Conservation (phyloP, 2,113 vertebrate species). For the Tilapia sparmanii region DNA sequence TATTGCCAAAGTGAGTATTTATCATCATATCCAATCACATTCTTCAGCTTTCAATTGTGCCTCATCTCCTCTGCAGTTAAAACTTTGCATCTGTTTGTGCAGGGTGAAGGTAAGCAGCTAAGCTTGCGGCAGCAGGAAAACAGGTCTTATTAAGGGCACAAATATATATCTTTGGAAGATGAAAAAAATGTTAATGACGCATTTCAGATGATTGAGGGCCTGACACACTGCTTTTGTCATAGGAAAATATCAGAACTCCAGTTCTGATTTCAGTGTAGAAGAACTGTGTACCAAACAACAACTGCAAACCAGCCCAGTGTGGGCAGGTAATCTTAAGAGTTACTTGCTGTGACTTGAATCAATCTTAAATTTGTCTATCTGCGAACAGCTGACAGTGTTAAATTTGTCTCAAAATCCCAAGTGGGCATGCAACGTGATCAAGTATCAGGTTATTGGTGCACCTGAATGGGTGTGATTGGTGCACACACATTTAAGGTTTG, state of each 20-base stretch:
- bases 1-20: slow-evolving; percentile 5
- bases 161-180: neutral
- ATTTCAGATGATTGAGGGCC: slow-evolving; percentile 15
- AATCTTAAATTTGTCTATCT: neutral
- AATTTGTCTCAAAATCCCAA: neutral
- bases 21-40: slow-evolving; percentile 18
- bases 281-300: neutral
- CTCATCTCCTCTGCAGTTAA: neutral
- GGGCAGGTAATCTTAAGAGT: neutral
- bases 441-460: neutral
- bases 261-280: neutral
- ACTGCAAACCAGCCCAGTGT: neutral
- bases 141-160: slow-evolving; percentile 32
- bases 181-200: neutral
- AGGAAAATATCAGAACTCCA: neutral
- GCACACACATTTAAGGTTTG: neutral
- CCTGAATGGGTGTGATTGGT: neutral
- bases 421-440: rapidly evolving
- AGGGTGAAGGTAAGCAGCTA: neutral
- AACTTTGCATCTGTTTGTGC: neutral
- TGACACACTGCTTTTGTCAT: neutral
- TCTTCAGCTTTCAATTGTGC: neutral
- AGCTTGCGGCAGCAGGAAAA: neutral
- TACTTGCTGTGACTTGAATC: neutral
- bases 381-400: neutral